Evolutionary conservation across 2,797 vertebrate species (phyloP), one percentile per base, ranked within the genome.

Genomic region (Poeciliopsis gracilis): DNA sequence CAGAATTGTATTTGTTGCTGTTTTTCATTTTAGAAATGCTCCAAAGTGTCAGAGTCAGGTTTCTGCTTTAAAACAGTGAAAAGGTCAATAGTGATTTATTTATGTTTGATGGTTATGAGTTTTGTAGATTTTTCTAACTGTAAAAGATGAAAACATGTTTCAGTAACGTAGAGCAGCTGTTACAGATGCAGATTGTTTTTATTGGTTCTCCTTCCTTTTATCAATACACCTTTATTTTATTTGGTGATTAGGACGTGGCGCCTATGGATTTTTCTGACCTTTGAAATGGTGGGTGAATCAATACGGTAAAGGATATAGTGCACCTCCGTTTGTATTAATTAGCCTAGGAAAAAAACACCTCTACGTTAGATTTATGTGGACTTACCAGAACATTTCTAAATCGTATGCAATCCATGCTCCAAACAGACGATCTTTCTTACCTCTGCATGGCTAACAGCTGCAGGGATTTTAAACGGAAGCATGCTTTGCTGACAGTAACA

Each of bases 401-500:
- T 38, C 7, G 1, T 6, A 70, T 70, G 25, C 25, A 45, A 70
- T 45, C 12, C 38, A 28, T 70, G 41, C 5, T 15, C 12, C 28
- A 43, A 69, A 45, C 7, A 70, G 67, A 15, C 1, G 49, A 75
- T 71, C 2, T 66, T 75, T 66, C 73, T 51, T 80, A 77, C 80
- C 89, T 85, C 85, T 88, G 41, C 41, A 77, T 1, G 15, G 63
- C 82, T 13, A 86, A 84, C 90, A 89, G 86, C 92, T 89, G 89
- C 82, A 55, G 82, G 88, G 88, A 81, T 77, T 81, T 87, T 16
- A 76, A 86, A 55, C 18, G 51, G 43, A 28, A 9, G 49, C 16
- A 1, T 78, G 73, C 81, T 83, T 85, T 53, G 47, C 85, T 92
- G 91, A 93, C 70, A 84, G 72, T 92, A 92, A 93, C 84, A 1